Base-by-base conservation (phyloP, 2,113 vertebrate genomes). In the Pluvialis apricaria region DNA sequence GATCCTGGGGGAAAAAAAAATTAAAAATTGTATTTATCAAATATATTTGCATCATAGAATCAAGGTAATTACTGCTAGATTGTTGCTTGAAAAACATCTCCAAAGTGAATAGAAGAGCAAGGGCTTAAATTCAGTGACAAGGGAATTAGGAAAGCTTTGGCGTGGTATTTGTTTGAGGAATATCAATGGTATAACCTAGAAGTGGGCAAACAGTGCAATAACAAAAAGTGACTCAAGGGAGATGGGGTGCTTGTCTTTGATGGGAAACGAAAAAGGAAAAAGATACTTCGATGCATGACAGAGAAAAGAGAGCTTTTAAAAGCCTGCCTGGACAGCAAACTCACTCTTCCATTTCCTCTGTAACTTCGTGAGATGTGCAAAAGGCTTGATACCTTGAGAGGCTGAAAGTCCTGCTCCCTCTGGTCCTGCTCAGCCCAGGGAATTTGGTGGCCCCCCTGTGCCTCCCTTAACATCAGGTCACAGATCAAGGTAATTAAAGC, bases 321-420 rank as follows among this genome's bases (percentile, higher is more conserved):
- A 84, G 14, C 25, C 51, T 86, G 36, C 14, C 47, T 79, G 52
- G 25, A 85, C 81, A 77, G 22, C 10, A 70, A 80, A 69, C 12
- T 58, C 7, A 10, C 2, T 19, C 24, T 57, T 69, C 47, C 4
- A 32, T 76, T 88, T 88, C 71, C 52, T 58, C 16, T 70, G 44
- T 49, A 32, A 55, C 22, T 40, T 79, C 0, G 1, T 34, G 42
- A 64, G 52, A 38, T 0, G 1, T 29, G 2, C 34, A 36, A 66
- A 70, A 83, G 31, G 4, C 6, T 47, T 64, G 38, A 15, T 60
- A 25, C n/a, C 40, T 75, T n/a, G 28, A 45, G 36, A 40, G 24
- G 31, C 0, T 49, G 34, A 44, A 62, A 29, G 47, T 64, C 18
- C 57, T 72, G 44, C 34, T 92, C 17, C 31, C 28, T 72, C 32